These are phyloP conservation scores for Apis mellifera DNA, from an alignment of 1,140 invertebrate genomes.

Conservation along the genomic window Amel_HAv3.1 CM009934.2:9433501-9434000, in stretches of 20 bases:
- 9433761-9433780: background rate
- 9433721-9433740: background rate
- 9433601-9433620: background rate
- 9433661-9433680: background rate
- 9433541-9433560: background rate
- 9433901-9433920: too few relatives aligned
- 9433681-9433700: background rate
- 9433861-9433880: too few relatives aligned
- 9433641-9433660: constrained; percentile 21
- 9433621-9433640: background rate
- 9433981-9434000: too few relatives aligned
- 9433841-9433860: too few relatives aligned
- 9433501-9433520: background rate
- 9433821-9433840: too few relatives aligned
- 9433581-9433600: constrained; percentile 24
- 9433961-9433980: too few relatives aligned
- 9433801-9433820: too few relatives aligned
- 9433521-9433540: constrained; percentile 16
- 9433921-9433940: too few relatives aligned
- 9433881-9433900: too few relatives aligned
- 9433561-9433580: background rate
- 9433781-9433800: too few relatives aligned
- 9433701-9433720: background rate
- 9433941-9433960: too few relatives aligned
- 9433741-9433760: background rate